These are phyloP conservation scores for Fistularia tabacaria DNA, from an alignment of 2,797 vertebrate species.

Conservation along the genomic window DNA sequence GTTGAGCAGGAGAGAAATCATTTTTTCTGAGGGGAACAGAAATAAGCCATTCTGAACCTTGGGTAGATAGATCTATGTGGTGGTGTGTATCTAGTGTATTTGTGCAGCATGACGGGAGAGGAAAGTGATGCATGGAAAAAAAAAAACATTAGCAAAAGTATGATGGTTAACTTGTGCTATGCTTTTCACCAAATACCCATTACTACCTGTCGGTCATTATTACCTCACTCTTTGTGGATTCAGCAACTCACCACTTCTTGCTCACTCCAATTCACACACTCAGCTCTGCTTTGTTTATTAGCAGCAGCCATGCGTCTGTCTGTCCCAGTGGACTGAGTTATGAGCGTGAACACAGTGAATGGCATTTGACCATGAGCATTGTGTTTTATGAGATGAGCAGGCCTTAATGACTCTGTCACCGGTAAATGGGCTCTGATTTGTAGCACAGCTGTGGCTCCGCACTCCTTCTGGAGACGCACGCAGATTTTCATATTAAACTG, in stretches of 20 bases:
- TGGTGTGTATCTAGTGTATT: too few relatives aligned
- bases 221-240: not conserved
- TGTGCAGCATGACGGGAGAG: too few relatives aligned
- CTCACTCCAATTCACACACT: not conserved
- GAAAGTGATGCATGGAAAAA: too few relatives aligned
- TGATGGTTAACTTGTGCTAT: not conserved
- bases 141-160: too few relatives aligned
- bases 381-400: constrained; percentile 75
- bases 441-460: constrained; percentile 67
- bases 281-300: constrained; percentile 4
- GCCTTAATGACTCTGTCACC: constrained; percentile 77
- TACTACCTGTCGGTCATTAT: constrained; percentile 4
- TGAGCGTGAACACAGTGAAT: constrained; percentile 56
- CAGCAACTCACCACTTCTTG: not conserved
- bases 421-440: constrained; percentile 77
- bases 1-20: too few relatives aligned
- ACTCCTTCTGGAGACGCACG: constrained; percentile 49
- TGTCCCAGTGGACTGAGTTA: constrained; percentile 57
- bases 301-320: constrained; percentile 11
- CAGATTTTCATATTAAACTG: constrained; percentile 24
- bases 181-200: constrained; percentile 1
- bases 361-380: constrained; percentile 63
- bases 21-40: too few relatives aligned
- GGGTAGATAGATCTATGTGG: too few relatives aligned
- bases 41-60: too few relatives aligned